phyloP scores from a whole-genome alignment of 1,140 invertebrate genomes.

The Cotesia glomerata region DNA sequence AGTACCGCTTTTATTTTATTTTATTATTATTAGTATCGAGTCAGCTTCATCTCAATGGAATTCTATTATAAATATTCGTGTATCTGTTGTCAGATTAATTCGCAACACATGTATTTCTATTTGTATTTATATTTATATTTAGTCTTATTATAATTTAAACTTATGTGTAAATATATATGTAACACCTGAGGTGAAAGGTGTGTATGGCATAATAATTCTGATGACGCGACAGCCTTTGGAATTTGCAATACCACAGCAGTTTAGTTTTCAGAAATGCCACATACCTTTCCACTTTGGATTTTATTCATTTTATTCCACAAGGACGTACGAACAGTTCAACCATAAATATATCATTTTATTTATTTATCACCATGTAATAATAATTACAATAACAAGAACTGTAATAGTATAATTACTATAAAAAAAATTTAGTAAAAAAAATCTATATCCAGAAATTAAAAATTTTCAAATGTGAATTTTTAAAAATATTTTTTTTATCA shows the following conservation, averaged over 20 bases:
- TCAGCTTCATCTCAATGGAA: too few species aligned
- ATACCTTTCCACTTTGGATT: constrained; percentile 14
- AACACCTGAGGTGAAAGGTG: constrained; percentile 6
- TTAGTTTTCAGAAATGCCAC: constrained; percentile 26
- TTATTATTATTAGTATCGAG: too few species aligned
- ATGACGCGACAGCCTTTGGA: constrained; percentile 26
- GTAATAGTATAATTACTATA: too few species aligned
- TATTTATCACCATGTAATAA: not conserved
- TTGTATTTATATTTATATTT: not conserved
- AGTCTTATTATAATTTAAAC: not conserved
- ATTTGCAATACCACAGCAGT: constrained; percentile 11
- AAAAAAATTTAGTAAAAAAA: too few species aligned
- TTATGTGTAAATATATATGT: not conserved
- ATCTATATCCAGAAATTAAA: too few species aligned
- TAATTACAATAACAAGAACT: too few species aligned
- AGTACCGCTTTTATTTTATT: too few species aligned
- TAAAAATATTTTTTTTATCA: too few species aligned
- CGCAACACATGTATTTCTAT: too few species aligned
- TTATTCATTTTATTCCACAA: constrained; percentile 2
- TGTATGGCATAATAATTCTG: constrained; percentile 21
- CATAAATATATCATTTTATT: constrained; percentile 17
- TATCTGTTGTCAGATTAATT: too few species aligned
- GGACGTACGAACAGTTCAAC: constrained; percentile 12
- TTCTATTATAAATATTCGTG: too few species aligned
- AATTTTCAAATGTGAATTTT: too few species aligned